Evolutionary conservation across 92 coral and sea anemone genomes (phyloP), one percentile per base, ranked within the genome.

Genomic region (Micromussa lordhowensis): DNA sequence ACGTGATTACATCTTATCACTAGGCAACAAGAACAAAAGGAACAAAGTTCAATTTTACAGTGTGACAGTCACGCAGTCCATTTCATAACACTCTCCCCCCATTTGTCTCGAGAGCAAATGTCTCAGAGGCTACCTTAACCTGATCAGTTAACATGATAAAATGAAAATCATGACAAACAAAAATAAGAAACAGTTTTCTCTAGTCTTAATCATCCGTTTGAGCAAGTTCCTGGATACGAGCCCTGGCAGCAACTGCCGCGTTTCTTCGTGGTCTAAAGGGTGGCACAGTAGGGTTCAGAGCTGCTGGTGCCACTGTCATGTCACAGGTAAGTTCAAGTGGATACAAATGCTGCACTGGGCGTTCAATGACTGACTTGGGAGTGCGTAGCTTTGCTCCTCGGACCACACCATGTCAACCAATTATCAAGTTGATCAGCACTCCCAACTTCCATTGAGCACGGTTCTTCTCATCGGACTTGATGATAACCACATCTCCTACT

Each of bases 311-410:
- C 64, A 70, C 49, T 49, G 78, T n/a, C 79, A 83, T 85, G 88
- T 75, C 82, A 53, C 79, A 83, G 69, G 26, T 69, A 32, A 83
- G 79, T 73, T 69, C 87, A 21, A 85, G 51, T 1, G 89, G 89
- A 77, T 77, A 77, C 40, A 77, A 78, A 48, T 77, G 84, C 40
- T 66, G 72, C 11, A 85, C 77, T 59, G 84, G 82, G 38, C 84
- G 73, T 28, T 86, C 89, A 28, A 86, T 76, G 83, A 34, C 55
- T 75, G 82, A 32, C 82, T 86, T 86, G 75, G 72, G 81, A 77
- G 82, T 51, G 48, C 78, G 44, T 30, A 86, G 84, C 84, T 86
- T 77, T n/a, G 89, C 84, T 77, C 83, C n/a, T 58, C 77, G 89
- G 54, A 86, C 76, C n/a, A 75, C 84, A 34, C 88, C 82, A 75